A percentile compares a stretch with the other conserved stretches of the same genome.
phyloP scores from a whole-genome alignment of 1,140 invertebrate species.

The Leptonema lineaticorne region DNA sequence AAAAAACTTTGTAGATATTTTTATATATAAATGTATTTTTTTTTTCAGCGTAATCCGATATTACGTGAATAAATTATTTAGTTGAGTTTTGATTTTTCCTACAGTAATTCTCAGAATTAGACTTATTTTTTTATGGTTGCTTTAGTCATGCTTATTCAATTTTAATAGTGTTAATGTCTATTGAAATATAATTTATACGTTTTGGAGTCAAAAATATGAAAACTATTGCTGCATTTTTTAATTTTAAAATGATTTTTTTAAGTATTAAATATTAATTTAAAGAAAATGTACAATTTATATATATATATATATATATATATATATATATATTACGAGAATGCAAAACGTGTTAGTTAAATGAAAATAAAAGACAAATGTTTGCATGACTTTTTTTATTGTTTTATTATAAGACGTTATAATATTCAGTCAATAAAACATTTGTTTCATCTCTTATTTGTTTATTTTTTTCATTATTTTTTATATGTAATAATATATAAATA shows the following conservation, averaged over 20 bases:
- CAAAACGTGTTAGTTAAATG: slow-evolving; percentile 10
- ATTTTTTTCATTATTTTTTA: background rate
- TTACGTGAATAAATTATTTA: too few relatives aligned
- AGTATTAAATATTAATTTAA: slow-evolving; percentile 14
- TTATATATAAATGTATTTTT: too few relatives aligned
- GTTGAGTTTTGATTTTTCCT: too few relatives aligned
- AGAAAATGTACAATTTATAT: slow-evolving; percentile 11
- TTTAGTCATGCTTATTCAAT: too few relatives aligned
- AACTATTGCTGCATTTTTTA: slow-evolving; percentile 7
- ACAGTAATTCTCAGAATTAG: too few relatives aligned
- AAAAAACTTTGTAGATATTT: too few relatives aligned
- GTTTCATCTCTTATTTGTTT: slow-evolving; percentile 7
- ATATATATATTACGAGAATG: too few relatives aligned
- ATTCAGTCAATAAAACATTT: slow-evolving; percentile 15
- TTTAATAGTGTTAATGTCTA: background rate
- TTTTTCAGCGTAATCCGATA: too few relatives aligned
- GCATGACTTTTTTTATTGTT: slow-evolving; percentile 7
- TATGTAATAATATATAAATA: background rate
- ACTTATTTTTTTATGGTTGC: too few relatives aligned
- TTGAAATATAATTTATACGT: background rate
- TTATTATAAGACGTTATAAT: background rate
- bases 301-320: slow-evolving; percentile 17
- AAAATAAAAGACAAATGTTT: slow-evolving; percentile 11
- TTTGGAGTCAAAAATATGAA: background rate
- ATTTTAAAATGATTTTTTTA: background rate